These are phyloP conservation scores for Turritopsis dohrnii DNA, from an alignment of 30 jellyfish, hydroid and myxozoan genomes.

Conservation along the genomic window DNA sequence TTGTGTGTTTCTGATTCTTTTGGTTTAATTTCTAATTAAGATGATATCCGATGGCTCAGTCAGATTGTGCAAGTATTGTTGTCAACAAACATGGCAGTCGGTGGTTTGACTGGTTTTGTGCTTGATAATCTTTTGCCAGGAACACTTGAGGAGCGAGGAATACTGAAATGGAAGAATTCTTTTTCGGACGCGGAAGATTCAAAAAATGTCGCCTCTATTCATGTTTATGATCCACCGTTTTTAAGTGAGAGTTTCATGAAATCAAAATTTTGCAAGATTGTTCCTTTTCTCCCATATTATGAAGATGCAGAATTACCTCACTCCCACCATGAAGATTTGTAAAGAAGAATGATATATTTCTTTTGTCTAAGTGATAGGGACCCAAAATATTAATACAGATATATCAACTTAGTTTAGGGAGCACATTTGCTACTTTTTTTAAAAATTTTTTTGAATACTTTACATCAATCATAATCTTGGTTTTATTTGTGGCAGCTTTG, in stretches of 20 bases:
- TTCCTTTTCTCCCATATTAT: slow-evolving; percentile 93
- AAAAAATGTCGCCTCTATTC: slow-evolving; percentile 59
- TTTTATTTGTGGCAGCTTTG: no score
- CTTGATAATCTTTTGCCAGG: slow-evolving; percentile 92
- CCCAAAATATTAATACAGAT: no score
- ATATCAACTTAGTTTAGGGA: no score
- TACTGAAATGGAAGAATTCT: slow-evolving; percentile 59
- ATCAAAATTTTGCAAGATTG: slow-evolving; percentile 33
- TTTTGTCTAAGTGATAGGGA: neutral
- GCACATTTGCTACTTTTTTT: no score
- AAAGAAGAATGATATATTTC: neutral
- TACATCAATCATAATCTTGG: no score
- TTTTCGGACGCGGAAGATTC: slow-evolving; percentile 18
- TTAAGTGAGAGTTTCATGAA: slow-evolving; percentile 33
- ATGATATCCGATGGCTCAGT: slow-evolving; percentile 40
- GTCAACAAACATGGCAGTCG: slow-evolving; percentile 93
- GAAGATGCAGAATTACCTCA: slow-evolving; percentile 13
- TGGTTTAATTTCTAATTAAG: neutral
- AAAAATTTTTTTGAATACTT: no score
- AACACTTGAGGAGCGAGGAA: slow-evolving; percentile 85
- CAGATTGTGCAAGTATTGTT: slow-evolving; percentile 70
- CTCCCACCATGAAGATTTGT: neutral
- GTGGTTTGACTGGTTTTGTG: slow-evolving; percentile 79
- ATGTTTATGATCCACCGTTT: slow-evolving; percentile 76
- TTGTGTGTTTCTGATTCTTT: neutral